These are phyloP conservation scores for Spermophilus dauricus DNA, from an alignment of 2,113 vertebrate genomes.

Conservation along the genomic window DNA sequence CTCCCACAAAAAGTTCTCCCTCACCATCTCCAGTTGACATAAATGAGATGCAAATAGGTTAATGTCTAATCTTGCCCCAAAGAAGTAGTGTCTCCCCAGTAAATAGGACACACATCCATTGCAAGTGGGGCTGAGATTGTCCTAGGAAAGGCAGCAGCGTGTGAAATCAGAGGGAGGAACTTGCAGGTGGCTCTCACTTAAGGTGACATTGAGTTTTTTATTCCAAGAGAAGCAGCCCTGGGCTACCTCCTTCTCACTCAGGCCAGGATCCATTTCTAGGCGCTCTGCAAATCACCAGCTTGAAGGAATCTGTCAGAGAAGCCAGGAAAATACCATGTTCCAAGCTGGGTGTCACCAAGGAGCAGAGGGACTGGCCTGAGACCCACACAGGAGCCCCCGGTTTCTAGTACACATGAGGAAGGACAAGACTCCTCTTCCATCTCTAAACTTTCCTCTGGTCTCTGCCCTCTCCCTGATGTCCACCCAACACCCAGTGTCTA, in stretches of 20 bases:
- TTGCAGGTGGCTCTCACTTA: neutral
- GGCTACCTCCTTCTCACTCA: neutral
- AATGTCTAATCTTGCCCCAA: conserved; percentile 60
- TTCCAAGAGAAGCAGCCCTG: neutral
- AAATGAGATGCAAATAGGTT: conserved; percentile 70
- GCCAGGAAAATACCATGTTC: neutral
- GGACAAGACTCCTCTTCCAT: fast-evolving
- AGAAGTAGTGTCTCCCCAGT: neutral
- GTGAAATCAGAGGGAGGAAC: conserved; percentile 1
- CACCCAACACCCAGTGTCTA: neutral
- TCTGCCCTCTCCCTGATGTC: neutral
- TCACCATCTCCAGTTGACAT: conserved; percentile 9
- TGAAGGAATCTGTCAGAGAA: neutral
- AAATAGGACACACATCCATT: neutral
- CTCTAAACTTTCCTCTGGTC: neutral
- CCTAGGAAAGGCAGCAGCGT: neutral
- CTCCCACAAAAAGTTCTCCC: neutral
- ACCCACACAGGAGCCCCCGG: too few relatives aligned
- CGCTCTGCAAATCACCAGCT: neutral
- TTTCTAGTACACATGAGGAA: fast-evolving
- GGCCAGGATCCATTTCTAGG: neutral
- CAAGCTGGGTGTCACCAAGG: neutral
- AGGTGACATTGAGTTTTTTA: neutral
- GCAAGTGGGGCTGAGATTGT: conserved; percentile 8
- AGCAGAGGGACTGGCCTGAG: fast-evolving